phyloP scores from a whole-genome alignment of 2,888 invertebrate species.

The Ligdia adustata region DNA sequence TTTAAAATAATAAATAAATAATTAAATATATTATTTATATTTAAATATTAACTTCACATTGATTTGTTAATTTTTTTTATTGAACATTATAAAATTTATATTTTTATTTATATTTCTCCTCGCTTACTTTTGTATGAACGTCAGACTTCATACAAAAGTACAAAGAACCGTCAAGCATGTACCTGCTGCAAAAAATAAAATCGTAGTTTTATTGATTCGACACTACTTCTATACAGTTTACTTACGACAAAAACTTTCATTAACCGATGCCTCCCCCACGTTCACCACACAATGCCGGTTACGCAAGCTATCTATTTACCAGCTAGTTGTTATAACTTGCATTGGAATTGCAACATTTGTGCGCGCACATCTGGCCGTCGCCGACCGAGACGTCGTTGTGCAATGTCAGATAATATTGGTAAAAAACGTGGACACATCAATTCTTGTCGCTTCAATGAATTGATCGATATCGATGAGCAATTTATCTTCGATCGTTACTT shows the following conservation, averaged over 20 bases:
- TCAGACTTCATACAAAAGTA: too few relatives aligned
- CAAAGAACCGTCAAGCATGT: too few relatives aligned
- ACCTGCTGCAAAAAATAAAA: too few relatives aligned
- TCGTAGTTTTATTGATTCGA: too few relatives aligned
- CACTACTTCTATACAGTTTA: too few relatives aligned
- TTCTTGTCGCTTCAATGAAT: constrained; percentile 14
- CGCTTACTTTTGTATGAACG: too few relatives aligned
- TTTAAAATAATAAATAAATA: too few relatives aligned
- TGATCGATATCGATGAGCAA: constrained; percentile 6
- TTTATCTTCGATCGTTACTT: constrained; percentile 1
- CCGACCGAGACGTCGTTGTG: constrained; percentile 34
- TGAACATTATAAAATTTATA: too few relatives aligned
- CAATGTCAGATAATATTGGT: constrained; percentile 22
- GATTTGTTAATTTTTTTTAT: too few relatives aligned
- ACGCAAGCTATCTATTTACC: constrained; percentile 42
- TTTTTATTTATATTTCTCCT: too few relatives aligned
- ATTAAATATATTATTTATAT: too few relatives aligned
- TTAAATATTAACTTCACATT: too few relatives aligned
- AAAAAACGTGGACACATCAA: constrained; percentile 20
- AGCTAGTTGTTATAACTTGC: constrained; percentile 44
- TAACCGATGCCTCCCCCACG: constrained; percentile 32
- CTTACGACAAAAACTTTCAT: constrained; percentile 19
- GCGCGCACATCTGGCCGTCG: constrained; percentile 46
- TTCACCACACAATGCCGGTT: constrained; percentile 47
- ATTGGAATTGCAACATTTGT: constrained; percentile 50